Evolutionary conservation across 2,888 invertebrate species (phyloP).

Genomic region (Diarsia mendica): DNA sequence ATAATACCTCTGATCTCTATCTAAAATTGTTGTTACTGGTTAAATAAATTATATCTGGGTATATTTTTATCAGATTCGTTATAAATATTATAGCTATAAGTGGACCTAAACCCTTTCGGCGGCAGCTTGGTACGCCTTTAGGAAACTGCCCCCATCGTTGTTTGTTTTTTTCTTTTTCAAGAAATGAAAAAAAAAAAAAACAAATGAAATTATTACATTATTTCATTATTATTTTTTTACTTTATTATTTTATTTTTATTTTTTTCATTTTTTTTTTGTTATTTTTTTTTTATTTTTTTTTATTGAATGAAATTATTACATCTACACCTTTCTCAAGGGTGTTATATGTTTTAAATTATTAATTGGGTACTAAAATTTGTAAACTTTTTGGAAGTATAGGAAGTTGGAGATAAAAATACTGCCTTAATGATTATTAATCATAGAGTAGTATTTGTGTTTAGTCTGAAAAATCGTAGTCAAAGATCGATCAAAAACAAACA

Average conservation of each 20-base stretch:
- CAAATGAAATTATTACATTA: no score
- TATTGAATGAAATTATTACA: conserved; percentile 62
- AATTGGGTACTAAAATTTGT: neutral
- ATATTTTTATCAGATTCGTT: no score
- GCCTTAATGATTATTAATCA: no score
- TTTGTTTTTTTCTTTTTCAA: conserved; percentile 67
- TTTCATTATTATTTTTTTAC: no score
- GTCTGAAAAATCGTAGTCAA: neutral
- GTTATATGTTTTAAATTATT: conserved; percentile 20
- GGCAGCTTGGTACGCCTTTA: conserved; percentile 62
- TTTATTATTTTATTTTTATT: no score
- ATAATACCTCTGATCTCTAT: neutral
- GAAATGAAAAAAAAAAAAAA: no score
- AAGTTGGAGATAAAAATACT: no score
- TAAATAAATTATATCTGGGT: neutral
- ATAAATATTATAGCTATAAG: conserved; percentile 40
- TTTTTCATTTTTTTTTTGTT: no score
- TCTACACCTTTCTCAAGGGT: conserved; percentile 39
- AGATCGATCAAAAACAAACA: neutral
- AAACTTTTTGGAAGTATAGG: neutral
- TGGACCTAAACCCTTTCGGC: conserved; percentile 25
- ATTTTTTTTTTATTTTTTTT: no score
- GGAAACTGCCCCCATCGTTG: conserved; percentile 74
- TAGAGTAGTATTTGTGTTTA: neutral
- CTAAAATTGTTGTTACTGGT: neutral